Base-by-base conservation (phyloP, 2,113 vertebrate genomes). In the Myocastor coypus region DNA sequence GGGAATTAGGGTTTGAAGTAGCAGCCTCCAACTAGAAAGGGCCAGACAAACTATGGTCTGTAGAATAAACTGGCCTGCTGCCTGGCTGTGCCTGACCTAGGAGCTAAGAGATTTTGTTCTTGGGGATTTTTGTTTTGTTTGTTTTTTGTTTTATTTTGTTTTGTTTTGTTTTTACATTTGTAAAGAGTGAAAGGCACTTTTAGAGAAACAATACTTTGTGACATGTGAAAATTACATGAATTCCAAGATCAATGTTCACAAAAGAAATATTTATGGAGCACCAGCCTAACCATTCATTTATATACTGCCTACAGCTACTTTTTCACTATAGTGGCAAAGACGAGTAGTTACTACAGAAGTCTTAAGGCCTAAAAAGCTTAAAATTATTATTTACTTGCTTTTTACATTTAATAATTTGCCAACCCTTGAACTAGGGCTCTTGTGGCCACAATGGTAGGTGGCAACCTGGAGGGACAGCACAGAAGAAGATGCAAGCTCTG, bases 181-280 rank as follows among this genome's bases (percentile, higher is more conserved):
- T 85, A 85, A 91, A 64, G 28, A 71, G 50, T 85, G 42, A 37
- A 86, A 87, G 46, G 37, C 3, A 34, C 4, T 52, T 83, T 80
- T 61, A 20, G 28, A 63, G n/a, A 20, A 59, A 77, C 34, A 93
- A 55, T 94, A 61, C 64, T 88, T 75, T 63, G 40, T 55, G 2
- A 7, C 34, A 69, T 63, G 42, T 73, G 22, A 92, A 82, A 94
- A 59, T 63, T 40, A 10, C 28, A 89, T 73, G 34, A 89, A 96
- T 77, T 69, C 40, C 71, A 80, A 88, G 83, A 71, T 88, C 42
- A 24, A 6, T 22, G 4, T 63, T 12, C 34, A 22, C 40, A 66
- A 34, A 92, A 28, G 34, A 81, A 85, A 37, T 68, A 12, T 81
- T 75, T 81, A 3, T 28, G 34, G 37, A 64, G 42, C 14, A 30